Percentiles rank a stretch among this genome's conserved stretches.
Evolutionary conservation across 2,888 invertebrate genomes (phyloP).

Genomic region (Pandemis cinnamomeana): DNA sequence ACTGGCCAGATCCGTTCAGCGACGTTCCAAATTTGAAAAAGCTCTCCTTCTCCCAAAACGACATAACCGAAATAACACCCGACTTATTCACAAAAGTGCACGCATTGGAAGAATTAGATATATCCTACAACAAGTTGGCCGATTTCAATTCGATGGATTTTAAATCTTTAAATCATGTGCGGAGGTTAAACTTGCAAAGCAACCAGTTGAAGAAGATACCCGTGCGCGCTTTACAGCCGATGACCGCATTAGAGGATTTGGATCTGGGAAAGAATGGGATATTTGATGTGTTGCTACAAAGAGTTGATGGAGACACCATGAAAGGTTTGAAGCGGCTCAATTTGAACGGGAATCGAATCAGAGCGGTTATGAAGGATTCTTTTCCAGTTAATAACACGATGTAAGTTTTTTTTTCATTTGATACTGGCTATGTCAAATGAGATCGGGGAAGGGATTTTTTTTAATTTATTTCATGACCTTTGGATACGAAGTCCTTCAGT

Average conservation of each 20-base stretch:
- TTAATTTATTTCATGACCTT: too few relatives aligned
- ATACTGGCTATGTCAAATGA: too few relatives aligned
- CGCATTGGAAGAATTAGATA: constrained; percentile 75
- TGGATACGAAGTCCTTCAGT: too few relatives aligned
- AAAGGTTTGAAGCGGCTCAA: constrained; percentile 71
- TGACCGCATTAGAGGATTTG: constrained; percentile 70
- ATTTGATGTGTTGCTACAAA: constrained; percentile 66
- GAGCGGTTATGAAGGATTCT: constrained; percentile 71
- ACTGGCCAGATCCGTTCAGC: constrained; percentile 78
- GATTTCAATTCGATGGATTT: constrained; percentile 74
- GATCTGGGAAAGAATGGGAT: constrained; percentile 81
- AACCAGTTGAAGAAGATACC: constrained; percentile 76
- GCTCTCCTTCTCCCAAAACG: constrained; percentile 80
- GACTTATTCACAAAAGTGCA: constrained; percentile 77
- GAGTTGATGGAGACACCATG: constrained; percentile 58
- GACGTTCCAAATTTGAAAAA: constrained; percentile 69
- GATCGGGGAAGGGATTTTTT: too few relatives aligned
- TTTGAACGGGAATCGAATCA: constrained; percentile 78
- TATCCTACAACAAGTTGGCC: constrained; percentile 79
- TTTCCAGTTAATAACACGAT: constrained; percentile 70
- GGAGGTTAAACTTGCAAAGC: constrained; percentile 76
- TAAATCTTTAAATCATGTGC: constrained; percentile 59
- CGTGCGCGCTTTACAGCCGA: constrained; percentile 66
- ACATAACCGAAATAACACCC: constrained; percentile 72
- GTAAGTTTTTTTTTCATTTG: constrained; percentile 59